Percentiles rank a stretch among this genome's conserved stretches.
phyloP scores from a whole-genome alignment of 1,140 invertebrate genomes.

The Caligus rogercresseyi region DNA sequence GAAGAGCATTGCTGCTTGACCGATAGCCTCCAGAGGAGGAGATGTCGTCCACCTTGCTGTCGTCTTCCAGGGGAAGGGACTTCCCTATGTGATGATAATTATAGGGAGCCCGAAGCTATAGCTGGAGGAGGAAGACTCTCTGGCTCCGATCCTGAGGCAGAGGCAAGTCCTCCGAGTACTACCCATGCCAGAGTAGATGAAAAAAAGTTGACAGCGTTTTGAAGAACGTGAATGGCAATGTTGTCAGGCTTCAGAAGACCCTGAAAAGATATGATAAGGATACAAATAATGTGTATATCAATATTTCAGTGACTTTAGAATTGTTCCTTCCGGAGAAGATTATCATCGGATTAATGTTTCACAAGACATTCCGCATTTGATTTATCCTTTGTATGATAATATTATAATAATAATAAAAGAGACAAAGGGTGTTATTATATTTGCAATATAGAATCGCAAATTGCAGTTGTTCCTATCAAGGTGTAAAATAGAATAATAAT shows the following conservation, averaged over 20 bases:
- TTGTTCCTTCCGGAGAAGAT: neutral
- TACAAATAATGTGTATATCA: too few species aligned
- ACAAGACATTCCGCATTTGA: too few species aligned
- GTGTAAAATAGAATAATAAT: too few species aligned
- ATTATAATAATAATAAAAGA: too few species aligned
- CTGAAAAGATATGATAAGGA: neutral
- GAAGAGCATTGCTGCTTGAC: neutral
- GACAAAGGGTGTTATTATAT: too few species aligned
- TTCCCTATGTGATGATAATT: neutral
- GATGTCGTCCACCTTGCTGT: neutral
- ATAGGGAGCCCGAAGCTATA: neutral
- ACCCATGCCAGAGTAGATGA: neutral
- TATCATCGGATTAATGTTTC: too few species aligned
- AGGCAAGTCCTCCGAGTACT: neutral
- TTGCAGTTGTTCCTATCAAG: too few species aligned
- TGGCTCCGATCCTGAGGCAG: neutral
- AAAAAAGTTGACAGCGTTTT: slow-evolving; percentile 8
- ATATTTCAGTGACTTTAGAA: neutral
- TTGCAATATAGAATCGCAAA: too few species aligned
- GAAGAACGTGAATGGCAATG: slow-evolving; percentile 6
- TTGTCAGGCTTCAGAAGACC: slow-evolving; percentile 1
- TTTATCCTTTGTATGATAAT: too few species aligned
- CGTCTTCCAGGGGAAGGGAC: neutral
- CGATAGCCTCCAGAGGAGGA: neutral
- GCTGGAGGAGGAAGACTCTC: neutral